Evolutionary conservation across 1,140 invertebrate species (phyloP).

Genomic region (Penaeus indicus): DNA sequence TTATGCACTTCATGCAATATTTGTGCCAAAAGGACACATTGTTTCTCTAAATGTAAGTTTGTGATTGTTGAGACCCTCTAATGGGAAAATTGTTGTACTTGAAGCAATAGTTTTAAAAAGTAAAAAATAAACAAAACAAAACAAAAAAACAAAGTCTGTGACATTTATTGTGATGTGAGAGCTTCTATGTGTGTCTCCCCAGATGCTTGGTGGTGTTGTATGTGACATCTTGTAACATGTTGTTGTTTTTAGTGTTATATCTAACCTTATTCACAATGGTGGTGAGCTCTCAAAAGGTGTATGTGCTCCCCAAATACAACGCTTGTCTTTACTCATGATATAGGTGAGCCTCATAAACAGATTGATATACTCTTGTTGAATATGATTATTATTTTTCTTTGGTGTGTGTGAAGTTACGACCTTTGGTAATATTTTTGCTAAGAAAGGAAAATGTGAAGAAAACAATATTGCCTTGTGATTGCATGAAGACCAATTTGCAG

Average conservation of each 20-base stretch:
- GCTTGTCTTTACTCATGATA: slow-evolving; percentile 24
- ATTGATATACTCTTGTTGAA: too few species aligned
- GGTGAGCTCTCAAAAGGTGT: too few species aligned
- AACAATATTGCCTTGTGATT: slow-evolving; percentile 15
- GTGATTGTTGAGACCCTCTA: slow-evolving; percentile 27
- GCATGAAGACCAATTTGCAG: slow-evolving; percentile 10
- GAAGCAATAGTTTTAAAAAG: slow-evolving; percentile 16
- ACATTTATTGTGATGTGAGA: slow-evolving; percentile 26
- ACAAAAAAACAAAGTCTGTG: slow-evolving; percentile 11
- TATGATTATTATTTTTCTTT: too few species aligned
- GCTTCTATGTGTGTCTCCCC: slow-evolving; percentile 30
- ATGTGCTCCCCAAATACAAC: too few species aligned
- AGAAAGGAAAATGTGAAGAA: too few species aligned
- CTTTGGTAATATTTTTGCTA: too few species aligned
- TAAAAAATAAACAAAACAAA: too few species aligned
- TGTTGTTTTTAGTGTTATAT: slow-evolving; percentile 22
- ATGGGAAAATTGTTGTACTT: slow-evolving; percentile 39
- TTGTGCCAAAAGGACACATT: slow-evolving; percentile 30
- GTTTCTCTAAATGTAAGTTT: slow-evolving; percentile 12
- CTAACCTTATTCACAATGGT: neutral
- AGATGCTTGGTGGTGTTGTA: slow-evolving; percentile 31
- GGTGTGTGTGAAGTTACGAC: too few species aligned
- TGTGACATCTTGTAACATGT: slow-evolving; percentile 10
- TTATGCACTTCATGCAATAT: neutral
- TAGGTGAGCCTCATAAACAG: slow-evolving; percentile 2